phyloP scores from a whole-genome alignment of 2,888 invertebrate species.

The Hydrotaea cyrtoneurina region DNA sequence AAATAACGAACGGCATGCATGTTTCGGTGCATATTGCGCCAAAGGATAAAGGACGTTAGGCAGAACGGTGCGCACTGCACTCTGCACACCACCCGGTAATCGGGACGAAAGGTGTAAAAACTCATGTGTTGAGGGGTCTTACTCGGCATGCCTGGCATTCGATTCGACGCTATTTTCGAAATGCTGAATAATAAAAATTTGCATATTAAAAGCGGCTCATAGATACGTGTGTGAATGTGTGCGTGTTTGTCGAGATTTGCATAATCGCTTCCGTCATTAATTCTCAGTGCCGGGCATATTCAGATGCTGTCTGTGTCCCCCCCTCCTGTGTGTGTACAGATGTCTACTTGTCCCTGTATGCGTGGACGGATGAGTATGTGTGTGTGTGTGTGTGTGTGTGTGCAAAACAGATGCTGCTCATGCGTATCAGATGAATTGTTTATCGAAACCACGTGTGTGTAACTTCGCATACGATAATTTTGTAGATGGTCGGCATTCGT shows the following conservation, averaged over 20 bases:
- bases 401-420: conserved; percentile 63
- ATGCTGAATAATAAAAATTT: not conserved
- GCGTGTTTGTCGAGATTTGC: conserved; percentile 49
- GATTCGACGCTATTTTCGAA: not conserved
- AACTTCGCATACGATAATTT: not conserved
- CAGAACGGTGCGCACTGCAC: conserved; percentile 4
- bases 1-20: conserved; percentile 5
- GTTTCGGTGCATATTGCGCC: not conserved
- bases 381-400: not conserved
- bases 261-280: conserved; percentile 56
- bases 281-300: conserved; percentile 4
- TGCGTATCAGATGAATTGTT: conserved; percentile 61
- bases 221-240: not conserved
- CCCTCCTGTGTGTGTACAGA: not conserved
- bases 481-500: not conserved
- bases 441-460: conserved; percentile 56
- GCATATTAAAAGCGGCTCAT: conserved; percentile 22
- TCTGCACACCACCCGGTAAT: not conserved
- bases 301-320: not conserved
- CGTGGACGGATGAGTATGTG: no score
- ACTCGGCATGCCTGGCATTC: not conserved
- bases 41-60: not conserved
- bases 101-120: conserved; percentile 19
- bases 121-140: not conserved
- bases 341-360: not conserved